Conservation (phyloP, 1,140 invertebrate genomes). For the Homalodisca vitripennis region DNA sequence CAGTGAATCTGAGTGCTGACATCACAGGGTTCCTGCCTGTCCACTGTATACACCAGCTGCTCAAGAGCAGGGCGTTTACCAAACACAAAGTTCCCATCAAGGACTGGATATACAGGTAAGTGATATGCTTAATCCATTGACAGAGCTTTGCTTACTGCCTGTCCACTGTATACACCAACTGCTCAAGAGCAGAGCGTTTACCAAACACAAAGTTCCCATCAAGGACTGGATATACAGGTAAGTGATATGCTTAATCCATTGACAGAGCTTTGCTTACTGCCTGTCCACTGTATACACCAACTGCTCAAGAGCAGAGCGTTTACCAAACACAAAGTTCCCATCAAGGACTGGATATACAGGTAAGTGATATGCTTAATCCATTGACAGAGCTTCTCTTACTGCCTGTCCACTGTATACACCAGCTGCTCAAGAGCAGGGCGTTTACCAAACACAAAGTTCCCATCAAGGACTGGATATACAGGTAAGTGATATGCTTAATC, state of each 20-base stretch:
- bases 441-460: conserved; percentile 88
- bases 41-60: conserved; percentile 94
- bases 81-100: conserved; percentile 72
- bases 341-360: conserved; percentile 46
- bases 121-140: no score
- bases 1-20: conserved; percentile 81
- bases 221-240: conserved; percentile 46
- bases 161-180: conserved; percentile 97
- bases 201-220: conserved; percentile 75
- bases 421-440: conserved; percentile 89
- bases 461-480: conserved; percentile 45
- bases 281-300: conserved; percentile 97
- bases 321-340: conserved; percentile 78
- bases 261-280: no score
- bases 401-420: conserved; percentile 97
- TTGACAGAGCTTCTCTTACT: no score
- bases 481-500: no score
- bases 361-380: no score
- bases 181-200: conserved; percentile 91
- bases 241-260: no score
- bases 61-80: conserved; percentile 93
- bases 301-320: conserved; percentile 92
- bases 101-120: conserved; percentile 44
- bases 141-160: conserved; percentile 93
- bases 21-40: conserved; percentile 92